A percentile compares a stretch with the other conserved stretches of the same genome.
These are phyloP conservation scores for Sinocyclocheilus anshuiensis DNA, from an alignment of 2,113 vertebrate species.

Conservation along the genomic window DNA sequence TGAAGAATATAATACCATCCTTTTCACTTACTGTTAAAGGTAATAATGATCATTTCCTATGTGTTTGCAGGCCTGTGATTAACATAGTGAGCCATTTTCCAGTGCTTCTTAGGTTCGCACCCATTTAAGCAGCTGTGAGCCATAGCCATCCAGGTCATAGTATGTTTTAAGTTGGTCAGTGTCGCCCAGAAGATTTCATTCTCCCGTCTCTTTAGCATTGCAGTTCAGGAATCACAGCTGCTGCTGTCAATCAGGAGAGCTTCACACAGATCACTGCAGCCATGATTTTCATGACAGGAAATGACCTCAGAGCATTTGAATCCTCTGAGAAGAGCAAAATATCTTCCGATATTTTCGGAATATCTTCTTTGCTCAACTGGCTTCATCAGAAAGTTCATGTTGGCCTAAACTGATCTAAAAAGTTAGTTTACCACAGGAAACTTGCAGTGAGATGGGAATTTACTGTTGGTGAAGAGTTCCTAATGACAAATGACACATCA, in stretches of 20 bases:
- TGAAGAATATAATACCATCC: not conserved
- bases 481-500: constrained; percentile 35
- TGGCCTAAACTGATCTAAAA: not conserved
- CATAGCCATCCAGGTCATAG: not conserved
- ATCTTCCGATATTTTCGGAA: not conserved
- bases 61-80: not conserved
- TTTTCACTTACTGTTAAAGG: not conserved
- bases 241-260: constrained; percentile 40
- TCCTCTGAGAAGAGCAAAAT: not conserved
- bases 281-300: constrained; percentile 46
- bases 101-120: not conserved
- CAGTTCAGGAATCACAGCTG: constrained; percentile 28
- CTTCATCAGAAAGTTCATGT: not conserved
- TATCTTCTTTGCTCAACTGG: not conserved
- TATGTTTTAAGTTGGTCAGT: not conserved
- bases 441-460: not conserved
- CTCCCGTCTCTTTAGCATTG: not conserved
- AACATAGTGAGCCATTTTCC: not conserved
- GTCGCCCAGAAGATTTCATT: not conserved
- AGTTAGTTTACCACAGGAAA: not conserved
- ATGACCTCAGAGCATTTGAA: constrained; percentile 48
- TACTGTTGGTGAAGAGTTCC: not conserved
- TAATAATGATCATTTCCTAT: not conserved
- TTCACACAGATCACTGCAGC: not conserved
- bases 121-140: not conserved